Percentiles rank a stretch among this genome's conserved stretches.
phyloP scores from a whole-genome alignment of 2,888 invertebrate species.

The Geophilus truncorum region DNA sequence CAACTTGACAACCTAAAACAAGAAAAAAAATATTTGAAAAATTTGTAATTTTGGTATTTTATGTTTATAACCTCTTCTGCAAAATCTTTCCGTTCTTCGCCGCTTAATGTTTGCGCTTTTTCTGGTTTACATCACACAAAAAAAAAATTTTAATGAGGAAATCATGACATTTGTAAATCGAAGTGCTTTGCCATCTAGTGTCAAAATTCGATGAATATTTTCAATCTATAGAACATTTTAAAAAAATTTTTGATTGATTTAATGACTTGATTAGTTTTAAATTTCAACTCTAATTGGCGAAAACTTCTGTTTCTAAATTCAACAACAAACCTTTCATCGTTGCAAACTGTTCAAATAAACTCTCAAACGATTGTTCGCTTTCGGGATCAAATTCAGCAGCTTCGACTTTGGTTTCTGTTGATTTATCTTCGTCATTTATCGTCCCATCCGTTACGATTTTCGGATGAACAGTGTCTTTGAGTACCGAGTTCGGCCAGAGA shows the following conservation, averaged over 20 bases:
- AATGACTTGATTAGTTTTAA: too few relatives aligned
- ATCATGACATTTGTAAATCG: not conserved
- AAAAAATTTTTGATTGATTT: too few relatives aligned
- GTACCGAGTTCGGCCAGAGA: constrained; percentile 63
- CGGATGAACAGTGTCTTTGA: constrained; percentile 51
- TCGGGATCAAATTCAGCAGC: not conserved
- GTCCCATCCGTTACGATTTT: not conserved
- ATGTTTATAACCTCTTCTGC: constrained; percentile 67
- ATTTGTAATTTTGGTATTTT: not conserved
- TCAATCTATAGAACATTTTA: too few relatives aligned
- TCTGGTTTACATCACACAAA: constrained; percentile 43
- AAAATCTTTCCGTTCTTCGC: constrained; percentile 61
- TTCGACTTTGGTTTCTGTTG: not conserved
- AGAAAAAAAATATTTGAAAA: not conserved
- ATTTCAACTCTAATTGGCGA: too few relatives aligned
- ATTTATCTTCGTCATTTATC: not conserved
- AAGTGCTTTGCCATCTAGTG: not conserved
- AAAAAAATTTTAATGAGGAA: not conserved
- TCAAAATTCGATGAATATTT: too few relatives aligned
- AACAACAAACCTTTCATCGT: constrained; percentile 60
- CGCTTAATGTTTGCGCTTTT: constrained; percentile 58
- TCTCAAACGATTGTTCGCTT: constrained; percentile 54
- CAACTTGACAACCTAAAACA: constrained; percentile 58
- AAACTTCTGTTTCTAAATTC: too few relatives aligned
- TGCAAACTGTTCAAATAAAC: constrained; percentile 61